Base-by-base conservation (phyloP, 92 coral and sea anemone genomes). In the Montipora capitata region DNA sequence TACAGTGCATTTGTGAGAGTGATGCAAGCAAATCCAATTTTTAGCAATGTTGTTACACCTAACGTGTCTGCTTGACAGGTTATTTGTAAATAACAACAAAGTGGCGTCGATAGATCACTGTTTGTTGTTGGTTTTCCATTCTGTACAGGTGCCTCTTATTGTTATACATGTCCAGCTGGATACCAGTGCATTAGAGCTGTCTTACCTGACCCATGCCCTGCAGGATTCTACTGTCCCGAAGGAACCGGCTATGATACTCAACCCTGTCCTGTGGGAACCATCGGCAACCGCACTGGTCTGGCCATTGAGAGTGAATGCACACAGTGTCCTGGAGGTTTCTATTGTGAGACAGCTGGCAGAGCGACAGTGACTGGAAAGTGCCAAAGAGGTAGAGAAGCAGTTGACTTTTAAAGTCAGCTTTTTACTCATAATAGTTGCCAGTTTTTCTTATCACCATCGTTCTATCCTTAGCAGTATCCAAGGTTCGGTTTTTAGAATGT, bases 231-330 rank as follows among this genome's bases (percentile, higher is more conserved):
- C 94, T 98, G 99, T 81, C 98, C 96, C 9, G 77, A 61, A 10
- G 95, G 94, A 9, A 95, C 98, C 75, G 99, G 99, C 10, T 98
- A 88, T 75, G 96, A 98, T 71, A 87, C 83, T 57, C 85, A 79
- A 59, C 99, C 99, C 3, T 98, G 99, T 80, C 99, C 99, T 54
- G 94, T 94, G 40, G 99, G 99, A 9, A 98, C 95, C 15, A 93
- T 91, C 87, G 99, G 99, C 68, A 94, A 93, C 51, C 87, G 93
- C 35, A 78, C 93, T 64, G 95, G 96, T 10, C 93, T 98, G 27
- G 94, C 94, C 40, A 81, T 45, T 42, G 78, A 85, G 74, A 77
- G 85, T 48, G 92, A 98, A 68, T 98, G 99, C 70, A 94, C 98
- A 5, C 87, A 85, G 17, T 98, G 99, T 67, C 83, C 99, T 41